Evolutionary conservation across 2,797 vertebrate species (phyloP).

Genomic region (Catharus ustulatus): DNA sequence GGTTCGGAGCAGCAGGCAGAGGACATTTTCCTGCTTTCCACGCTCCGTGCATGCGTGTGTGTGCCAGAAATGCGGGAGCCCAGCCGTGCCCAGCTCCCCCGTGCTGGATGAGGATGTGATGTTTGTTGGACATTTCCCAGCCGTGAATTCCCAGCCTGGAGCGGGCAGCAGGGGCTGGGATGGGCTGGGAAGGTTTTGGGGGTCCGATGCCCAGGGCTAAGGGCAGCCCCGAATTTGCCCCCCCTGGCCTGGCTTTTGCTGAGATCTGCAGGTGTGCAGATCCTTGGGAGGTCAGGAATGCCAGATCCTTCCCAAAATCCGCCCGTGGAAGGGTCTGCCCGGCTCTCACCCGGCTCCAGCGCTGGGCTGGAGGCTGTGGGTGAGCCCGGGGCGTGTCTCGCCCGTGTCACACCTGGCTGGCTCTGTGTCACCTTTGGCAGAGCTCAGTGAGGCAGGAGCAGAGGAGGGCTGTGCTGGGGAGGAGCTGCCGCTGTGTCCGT

Average conservation of each 20-base stretch:
- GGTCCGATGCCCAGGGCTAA: neutral
- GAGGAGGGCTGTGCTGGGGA: neutral
- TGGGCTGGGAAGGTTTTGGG: neutral
- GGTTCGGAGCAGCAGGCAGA: neutral
- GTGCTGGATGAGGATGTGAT: neutral
- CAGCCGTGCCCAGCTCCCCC: neutral
- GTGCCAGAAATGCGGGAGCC: neutral
- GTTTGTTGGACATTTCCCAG: neutral
- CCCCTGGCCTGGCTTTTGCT: neutral
- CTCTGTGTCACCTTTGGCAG: neutral
- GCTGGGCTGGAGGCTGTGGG: neutral
- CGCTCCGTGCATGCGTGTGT: neutral
- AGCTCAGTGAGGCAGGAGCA: neutral
- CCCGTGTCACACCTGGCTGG: neutral
- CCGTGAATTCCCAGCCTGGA: fast-evolving
- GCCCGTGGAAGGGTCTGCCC: neutral
- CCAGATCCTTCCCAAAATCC: neutral
- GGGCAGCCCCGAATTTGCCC: neutral
- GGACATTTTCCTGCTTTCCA: neutral
- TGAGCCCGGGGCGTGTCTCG: fast-evolving
- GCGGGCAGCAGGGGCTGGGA: neutral
- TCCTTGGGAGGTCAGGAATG: fast-evolving
- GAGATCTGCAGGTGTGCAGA: neutral
- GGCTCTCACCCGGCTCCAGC: neutral
- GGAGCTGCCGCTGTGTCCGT: fast-evolving